These are phyloP conservation scores for Lasioglossum lativentre DNA, from an alignment of 2,888 invertebrate genomes.

Conservation along the genomic window DNA sequence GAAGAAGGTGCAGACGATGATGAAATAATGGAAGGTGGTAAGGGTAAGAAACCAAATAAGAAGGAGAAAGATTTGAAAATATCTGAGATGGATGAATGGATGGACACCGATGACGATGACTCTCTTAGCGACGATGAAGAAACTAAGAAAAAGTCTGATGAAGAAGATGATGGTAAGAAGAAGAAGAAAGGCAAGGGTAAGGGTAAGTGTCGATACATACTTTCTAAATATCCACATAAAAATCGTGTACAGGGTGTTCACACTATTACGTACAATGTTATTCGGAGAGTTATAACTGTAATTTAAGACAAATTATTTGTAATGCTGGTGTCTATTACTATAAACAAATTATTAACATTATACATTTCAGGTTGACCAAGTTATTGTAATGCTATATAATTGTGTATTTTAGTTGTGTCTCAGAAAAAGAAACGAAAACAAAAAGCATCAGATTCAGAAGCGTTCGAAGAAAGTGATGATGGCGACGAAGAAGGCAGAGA, in stretches of 20 bases:
- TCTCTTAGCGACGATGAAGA: constrained; percentile 90
- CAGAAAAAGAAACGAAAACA: constrained; percentile 89
- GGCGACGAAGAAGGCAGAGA: constrained; percentile 98
- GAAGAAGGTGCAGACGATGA: constrained; percentile 88
- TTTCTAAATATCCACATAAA: not conserved
- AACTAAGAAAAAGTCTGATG: constrained; percentile 87
- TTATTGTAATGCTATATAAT: constrained; percentile 15
- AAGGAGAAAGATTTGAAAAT: constrained; percentile 90
- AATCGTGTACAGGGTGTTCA: not conserved
- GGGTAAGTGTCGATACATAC: constrained; percentile 32
- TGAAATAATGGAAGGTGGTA: constrained; percentile 87
- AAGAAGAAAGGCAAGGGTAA: constrained; percentile 88
- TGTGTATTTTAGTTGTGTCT: constrained; percentile 62
- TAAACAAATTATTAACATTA: not conserved
- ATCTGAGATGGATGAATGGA: constrained; percentile 98
- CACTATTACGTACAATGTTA: not conserved
- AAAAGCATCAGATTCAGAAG: constrained; percentile 94
- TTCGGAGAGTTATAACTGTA: not conserved
- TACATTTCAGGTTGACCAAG: not conserved
- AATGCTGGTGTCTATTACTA: not conserved
- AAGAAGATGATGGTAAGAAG: constrained; percentile 88
- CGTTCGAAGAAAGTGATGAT: constrained; percentile 98
- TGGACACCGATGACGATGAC: constrained; percentile 91
- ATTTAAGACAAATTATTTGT: not conserved
- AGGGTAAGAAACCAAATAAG: constrained; percentile 78